Conservation (phyloP, 2,113 vertebrate genomes). For the Barbus barbus region DNA sequence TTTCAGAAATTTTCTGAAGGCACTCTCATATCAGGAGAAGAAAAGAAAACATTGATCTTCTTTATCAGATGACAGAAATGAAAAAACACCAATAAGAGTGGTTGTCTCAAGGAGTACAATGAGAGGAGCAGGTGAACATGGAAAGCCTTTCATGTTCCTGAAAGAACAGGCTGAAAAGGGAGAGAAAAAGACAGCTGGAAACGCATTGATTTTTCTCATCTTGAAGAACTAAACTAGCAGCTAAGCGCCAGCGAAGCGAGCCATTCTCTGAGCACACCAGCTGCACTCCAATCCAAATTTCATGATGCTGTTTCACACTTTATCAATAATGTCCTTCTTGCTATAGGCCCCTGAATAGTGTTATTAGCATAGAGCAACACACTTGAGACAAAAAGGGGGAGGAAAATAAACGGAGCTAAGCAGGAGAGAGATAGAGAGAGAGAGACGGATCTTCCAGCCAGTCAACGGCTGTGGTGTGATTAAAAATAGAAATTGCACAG, state of each 20-base stretch:
- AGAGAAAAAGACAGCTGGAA: conserved; percentile 57
- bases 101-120: conserved; percentile 59
- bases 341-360: conserved; percentile 38
- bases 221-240: conserved; percentile 59
- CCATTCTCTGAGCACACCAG: conserved; percentile 60
- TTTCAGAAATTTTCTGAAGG: not conserved
- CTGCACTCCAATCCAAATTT: conserved; percentile 57
- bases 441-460: conserved; percentile 30
- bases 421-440: not conserved
- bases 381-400: not conserved
- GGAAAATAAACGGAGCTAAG: not conserved
- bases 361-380: conserved; percentile 15
- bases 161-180: conserved; percentile 46
- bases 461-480: conserved; percentile 48
- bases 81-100: conserved; percentile 63
- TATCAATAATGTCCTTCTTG: conserved; percentile 55
- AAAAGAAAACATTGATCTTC: conserved; percentile 55
- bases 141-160: conserved; percentile 60
- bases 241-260: conserved; percentile 54
- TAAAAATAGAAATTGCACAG: conserved; percentile 58
- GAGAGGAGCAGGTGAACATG: conserved; percentile 57
- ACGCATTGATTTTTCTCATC: conserved; percentile 64
- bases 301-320: conserved; percentile 52
- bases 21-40: conserved; percentile 49
- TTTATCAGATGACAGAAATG: conserved; percentile 67